These are phyloP conservation scores for Hippasteria phrygiana DNA, from an alignment of 53 echinoderm and acorn worm species.

Conservation along the genomic window DNA sequence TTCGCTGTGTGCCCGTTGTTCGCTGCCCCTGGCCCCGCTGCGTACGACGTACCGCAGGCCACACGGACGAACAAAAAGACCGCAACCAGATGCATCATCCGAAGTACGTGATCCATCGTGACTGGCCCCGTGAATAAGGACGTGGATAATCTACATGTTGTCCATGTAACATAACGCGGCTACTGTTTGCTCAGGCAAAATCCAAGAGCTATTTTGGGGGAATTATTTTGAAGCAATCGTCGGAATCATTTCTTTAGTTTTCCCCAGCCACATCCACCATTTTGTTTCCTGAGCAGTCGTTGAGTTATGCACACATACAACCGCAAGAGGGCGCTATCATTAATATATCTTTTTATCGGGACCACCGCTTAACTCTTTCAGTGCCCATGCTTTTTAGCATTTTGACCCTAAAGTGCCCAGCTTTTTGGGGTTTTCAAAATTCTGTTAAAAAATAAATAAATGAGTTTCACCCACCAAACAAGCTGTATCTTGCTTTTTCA, in stretches of 20 bases:
- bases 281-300: background rate
- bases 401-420: too few species aligned
- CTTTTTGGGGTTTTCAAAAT: too few species aligned
- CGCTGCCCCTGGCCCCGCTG: background rate
- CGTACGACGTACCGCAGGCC: constrained; percentile 22
- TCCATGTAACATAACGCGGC: background rate
- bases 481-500: too few species aligned
- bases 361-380: too few species aligned
- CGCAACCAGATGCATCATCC: constrained; percentile 52
- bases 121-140: background rate
- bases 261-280: background rate
- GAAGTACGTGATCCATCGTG: constrained; percentile 34
- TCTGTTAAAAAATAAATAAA: too few species aligned
- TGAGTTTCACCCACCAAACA: too few species aligned
- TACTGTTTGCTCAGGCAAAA: background rate
- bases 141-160: background rate
- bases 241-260: too few species aligned
- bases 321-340: constrained; percentile 1
- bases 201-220: too few species aligned
- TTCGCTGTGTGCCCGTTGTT: constrained; percentile 58
- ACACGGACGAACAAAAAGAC: constrained; percentile 5
- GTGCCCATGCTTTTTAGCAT: too few species aligned
- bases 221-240: too few species aligned
- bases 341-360: background rate
- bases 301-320: background rate